These are phyloP conservation scores for Drosophila pectinifera DNA, from an alignment of 1,140 invertebrate genomes.

Conservation along the genomic window DNA sequence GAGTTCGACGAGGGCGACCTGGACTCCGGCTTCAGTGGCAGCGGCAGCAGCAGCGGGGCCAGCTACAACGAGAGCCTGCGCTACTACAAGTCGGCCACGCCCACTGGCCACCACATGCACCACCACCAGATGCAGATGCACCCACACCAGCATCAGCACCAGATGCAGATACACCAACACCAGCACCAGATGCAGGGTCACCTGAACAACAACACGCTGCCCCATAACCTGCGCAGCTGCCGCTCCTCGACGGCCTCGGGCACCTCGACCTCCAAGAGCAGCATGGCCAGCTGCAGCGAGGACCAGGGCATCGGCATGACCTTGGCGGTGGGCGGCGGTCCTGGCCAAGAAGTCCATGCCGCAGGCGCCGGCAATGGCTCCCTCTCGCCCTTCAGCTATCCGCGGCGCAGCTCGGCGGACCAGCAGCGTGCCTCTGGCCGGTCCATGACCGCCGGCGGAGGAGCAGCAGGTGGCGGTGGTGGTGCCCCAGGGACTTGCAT, in stretches of 20 bases:
- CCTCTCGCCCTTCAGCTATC: slow-evolving; percentile 72
- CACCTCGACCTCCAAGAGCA: slow-evolving; percentile 80
- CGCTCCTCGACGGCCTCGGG: slow-evolving; percentile 77
- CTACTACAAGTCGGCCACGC: slow-evolving; percentile 82
- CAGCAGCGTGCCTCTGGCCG: slow-evolving; percentile 68
- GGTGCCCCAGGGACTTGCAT: background rate
- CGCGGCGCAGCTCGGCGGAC: slow-evolving; percentile 70
- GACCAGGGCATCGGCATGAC: slow-evolving; percentile 79
- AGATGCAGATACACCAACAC: slow-evolving; percentile 25
- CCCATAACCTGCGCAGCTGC: slow-evolving; percentile 76
- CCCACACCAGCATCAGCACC: slow-evolving; percentile 24
- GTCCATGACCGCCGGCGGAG: slow-evolving; percentile 44
- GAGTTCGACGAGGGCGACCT: slow-evolving; percentile 89
- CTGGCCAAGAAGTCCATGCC: background rate
- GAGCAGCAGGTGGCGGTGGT: background rate
- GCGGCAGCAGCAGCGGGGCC: slow-evolving; percentile 89
- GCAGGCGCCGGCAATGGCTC: slow-evolving; percentile 24
- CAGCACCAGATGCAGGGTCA: slow-evolving; percentile 17
- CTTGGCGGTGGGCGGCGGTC: slow-evolving; percentile 14
- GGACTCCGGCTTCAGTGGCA: slow-evolving; percentile 92
- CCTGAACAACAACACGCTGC: slow-evolving; percentile 65
- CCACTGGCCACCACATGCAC: slow-evolving; percentile 56
- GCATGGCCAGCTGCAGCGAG: slow-evolving; percentile 78
- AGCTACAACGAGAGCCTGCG: slow-evolving; percentile 90
- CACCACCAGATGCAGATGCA: slow-evolving; percentile 25